Evolutionary conservation across 2,113 vertebrate species (phyloP), one percentile per base, ranked within the genome.

Genomic region (Phylloscopus whistleri): DNA sequence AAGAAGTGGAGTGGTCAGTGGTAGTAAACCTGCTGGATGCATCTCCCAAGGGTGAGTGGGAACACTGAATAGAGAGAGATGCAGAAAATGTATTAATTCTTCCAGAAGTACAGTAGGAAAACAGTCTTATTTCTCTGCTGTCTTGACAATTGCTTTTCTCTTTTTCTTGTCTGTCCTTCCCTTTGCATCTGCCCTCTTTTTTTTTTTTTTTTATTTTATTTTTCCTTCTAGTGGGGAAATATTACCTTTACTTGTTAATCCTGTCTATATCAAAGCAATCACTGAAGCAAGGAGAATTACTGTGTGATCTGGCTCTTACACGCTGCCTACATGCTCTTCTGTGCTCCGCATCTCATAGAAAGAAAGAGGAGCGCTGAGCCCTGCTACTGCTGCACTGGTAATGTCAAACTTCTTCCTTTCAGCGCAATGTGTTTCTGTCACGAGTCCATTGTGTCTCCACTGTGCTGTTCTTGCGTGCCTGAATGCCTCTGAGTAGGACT

Each of bases 231-330:
- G 96, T 70, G 91, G 91, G 96, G 96, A 94, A 94, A 92, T 97
- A 91, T 97, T 97, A 94, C 97, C 96, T 98, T 98, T 98, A 97
- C 98, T 98, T 99, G 97, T 98, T 98, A 98, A 98, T 98, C 97
- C 96, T 98, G 97, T 98, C 98, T 98, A 93, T 98, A 98, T 97
- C 97, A 98, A 98, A 98, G 96, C 98, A 98, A 85, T 97, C 96
- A 95, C 97, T 95, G 97, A 98, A 97, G 97, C 96, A 97, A 97
- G 97, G 97, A 97, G 97, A 97, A 94, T 94, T 98, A 96, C 95
- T 98, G 92, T 97, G 97, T 98, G 98, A 97, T 98, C 95, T 97
- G 96, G 95, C 96, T 98, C 97, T 97, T 98, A 92, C 85, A 96
- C 93, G 97, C 96, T 97, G 90, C 93, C 97, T 97, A 91, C 97